phyloP scores from a whole-genome alignment of 1,140 invertebrate species.

The Drosophila parabipectinata region DNA sequence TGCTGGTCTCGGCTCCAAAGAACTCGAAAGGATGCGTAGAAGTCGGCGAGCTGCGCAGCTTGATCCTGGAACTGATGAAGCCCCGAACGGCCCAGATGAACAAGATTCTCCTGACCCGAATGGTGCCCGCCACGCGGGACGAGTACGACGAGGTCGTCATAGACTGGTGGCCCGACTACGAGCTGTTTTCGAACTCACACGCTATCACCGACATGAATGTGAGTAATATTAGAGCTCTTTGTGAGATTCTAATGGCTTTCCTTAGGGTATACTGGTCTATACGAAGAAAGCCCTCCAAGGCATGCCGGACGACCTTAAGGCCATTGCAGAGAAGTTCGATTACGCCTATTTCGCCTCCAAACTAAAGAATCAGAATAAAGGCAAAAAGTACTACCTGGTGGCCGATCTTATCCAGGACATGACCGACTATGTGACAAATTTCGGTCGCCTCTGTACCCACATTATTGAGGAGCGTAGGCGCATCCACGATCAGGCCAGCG shows the following conservation, averaged over 20 bases:
- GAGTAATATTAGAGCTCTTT: neutral
- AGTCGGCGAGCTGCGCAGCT: constrained; percentile 4
- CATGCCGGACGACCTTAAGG: constrained; percentile 24
- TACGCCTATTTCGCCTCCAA: constrained; percentile 12
- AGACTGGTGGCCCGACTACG: constrained; percentile 59
- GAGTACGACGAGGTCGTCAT: constrained; percentile 4
- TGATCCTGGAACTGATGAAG: constrained; percentile 43
- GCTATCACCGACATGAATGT: constrained; percentile 56
- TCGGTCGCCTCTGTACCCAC: constrained; percentile 15
- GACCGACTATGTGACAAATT: constrained; percentile 21
- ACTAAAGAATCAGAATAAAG: neutral
- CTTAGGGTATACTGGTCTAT: constrained; percentile 36
- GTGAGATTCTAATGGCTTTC: neutral
- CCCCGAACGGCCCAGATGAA: constrained; percentile 18
- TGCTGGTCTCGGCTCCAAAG: neutral
- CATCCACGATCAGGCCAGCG: constrained; percentile 22
- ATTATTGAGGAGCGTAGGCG: constrained; percentile 17
- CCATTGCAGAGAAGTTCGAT: constrained; percentile 25
- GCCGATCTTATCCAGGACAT: constrained; percentile 37
- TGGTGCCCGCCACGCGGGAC: constrained; percentile 16
- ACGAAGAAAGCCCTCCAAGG: constrained; percentile 15
- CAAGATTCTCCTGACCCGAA: constrained; percentile 15
- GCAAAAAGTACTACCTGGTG: constrained; percentile 11
- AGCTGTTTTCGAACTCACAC: constrained; percentile 16
- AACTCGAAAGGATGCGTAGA: constrained; percentile 1